Evolutionary conservation across 2,797 vertebrate genomes (phyloP), one percentile per base, ranked within the genome.

Genomic region (Hoplostethus atlanticus): DNA sequence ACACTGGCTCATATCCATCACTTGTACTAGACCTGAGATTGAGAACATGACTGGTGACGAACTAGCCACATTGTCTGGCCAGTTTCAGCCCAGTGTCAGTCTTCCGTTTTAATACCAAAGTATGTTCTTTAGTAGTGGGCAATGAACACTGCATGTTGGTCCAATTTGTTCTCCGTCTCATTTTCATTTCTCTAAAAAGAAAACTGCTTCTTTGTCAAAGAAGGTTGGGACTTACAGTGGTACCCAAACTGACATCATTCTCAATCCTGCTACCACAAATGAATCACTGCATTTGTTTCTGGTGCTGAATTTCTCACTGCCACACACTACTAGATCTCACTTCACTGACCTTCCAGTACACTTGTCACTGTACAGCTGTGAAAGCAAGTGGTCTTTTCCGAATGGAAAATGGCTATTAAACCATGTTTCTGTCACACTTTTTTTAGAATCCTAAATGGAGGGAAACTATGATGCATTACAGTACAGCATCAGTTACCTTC

Each of bases 381-480:
- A 74, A 83, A 80, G 55, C 79, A 55, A 67, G 54, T 17, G 59
- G 61, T 72, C 56, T 59, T 80, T 74, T 83, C 68, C 91, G 73
- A 80, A 80, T 83, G 78, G 84, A 89, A 91, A 86, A 79, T 85
- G 78, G 81, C 76, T 15, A 13, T 48, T 63, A 63, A 86, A 72
- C 52, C 47, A 66, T 70, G 64, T 85, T 78, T 73, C 80, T 80
- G 69, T 84, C 60, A 62, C 69, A 57, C 15, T 71, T 80, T 76
- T 74, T 73, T 70, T 69, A 50, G 10, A 70, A 76, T 63, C 71
- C 59, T 63, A 71, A 84, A 77, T 48, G 46, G 61, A 84, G 79
- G 50, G 84, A 92, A 92, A 90, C 65, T 89, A 68, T 90, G 89
- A 91, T 89, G 68, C 72, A 85, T 71, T 69, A 42, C 63, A 40